Evolutionary conservation across 2,888 invertebrate genomes (phyloP).

Genomic region (Melanotus villosus): DNA sequence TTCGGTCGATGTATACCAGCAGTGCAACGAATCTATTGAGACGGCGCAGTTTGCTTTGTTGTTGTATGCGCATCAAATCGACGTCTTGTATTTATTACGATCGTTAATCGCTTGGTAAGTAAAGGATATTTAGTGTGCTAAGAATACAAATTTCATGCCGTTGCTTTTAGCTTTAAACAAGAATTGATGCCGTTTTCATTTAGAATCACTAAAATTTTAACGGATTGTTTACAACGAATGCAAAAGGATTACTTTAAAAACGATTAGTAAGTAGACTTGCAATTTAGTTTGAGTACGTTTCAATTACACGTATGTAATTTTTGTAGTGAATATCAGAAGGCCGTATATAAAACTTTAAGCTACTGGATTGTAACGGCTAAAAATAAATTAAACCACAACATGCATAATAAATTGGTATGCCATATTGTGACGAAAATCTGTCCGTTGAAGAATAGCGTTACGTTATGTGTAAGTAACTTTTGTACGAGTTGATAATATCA

Average conservation of each 20-base stretch:
- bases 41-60: slow-evolving; percentile 10
- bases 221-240: slow-evolving; percentile 47
- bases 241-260: slow-evolving; percentile 36
- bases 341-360: slow-evolving; percentile 43
- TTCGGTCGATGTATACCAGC: slow-evolving; percentile 19
- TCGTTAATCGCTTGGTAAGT: slow-evolving; percentile 49
- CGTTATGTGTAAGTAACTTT: slow-evolving; percentile 41
- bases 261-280: slow-evolving; percentile 17
- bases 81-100: slow-evolving; percentile 47
- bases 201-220: slow-evolving; percentile 47
- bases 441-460: slow-evolving; percentile 37
- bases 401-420: slow-evolving; percentile 46
- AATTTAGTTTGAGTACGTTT: background rate
- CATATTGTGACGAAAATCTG: slow-evolving; percentile 43
- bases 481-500: no score
- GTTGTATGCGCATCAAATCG: slow-evolving; percentile 42
- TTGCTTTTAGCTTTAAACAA: slow-evolving; percentile 40
- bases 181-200: slow-evolving; percentile 49
- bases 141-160: background rate
- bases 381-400: slow-evolving; percentile 38
- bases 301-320: slow-evolving; percentile 4
- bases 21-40: slow-evolving; percentile 1
- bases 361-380: slow-evolving; percentile 42
- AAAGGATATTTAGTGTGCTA: slow-evolving; percentile 8
- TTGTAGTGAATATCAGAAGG: slow-evolving; percentile 47